Evolutionary conservation across 2,797 vertebrate genomes (phyloP), one percentile per base, ranked within the genome.

Genomic region (Chaetophractus vellerosus): DNA sequence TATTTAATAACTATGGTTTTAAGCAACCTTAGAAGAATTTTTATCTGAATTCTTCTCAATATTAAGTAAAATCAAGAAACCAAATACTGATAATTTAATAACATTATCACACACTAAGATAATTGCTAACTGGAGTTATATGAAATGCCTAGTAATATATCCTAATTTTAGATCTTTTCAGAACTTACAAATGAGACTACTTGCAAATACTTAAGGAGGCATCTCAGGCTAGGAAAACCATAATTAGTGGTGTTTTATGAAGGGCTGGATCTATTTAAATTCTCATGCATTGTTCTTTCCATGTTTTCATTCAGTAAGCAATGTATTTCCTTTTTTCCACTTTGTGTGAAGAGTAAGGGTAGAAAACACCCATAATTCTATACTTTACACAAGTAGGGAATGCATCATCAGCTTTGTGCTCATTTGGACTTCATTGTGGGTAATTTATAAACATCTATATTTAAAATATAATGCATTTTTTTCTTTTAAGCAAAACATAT

Each of bases 201-300:
- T 88, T 79, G 31, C 88, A 96, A 69, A 93, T 90, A 87, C 76
- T 93, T 97, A 81, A 81, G 33, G 78, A 64, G 63, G 61, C 28
- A 50, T 69, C 69, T 90, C 66, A 83, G 59, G 18, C 79, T 64
- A 61, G 72, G 26, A 96, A 72, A 90, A 59, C 93, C 76, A 69
- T 95, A 94, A 96, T 96, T 97, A 84, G 82, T 95, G 92, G 84
- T 96, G 52, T 88, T 66, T 90, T 79, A 24, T 66, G 72, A 81
- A 69, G 26, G 11, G 9, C 88, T 89, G 72, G n/a, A 93, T 89
- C 64, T 75, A 28, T 74, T 94, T 81, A 78, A 91, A 82, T 79
- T 69, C 21, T 59, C 55, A 24, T 80, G 75, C 76, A 45, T 93
- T 97, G 96, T 88, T 91, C 91, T 97, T 96, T 96, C 96, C 96